Evolutionary conservation across 1,140 invertebrate genomes (phyloP).

Genomic region (Geopemphigus sp.): DNA sequence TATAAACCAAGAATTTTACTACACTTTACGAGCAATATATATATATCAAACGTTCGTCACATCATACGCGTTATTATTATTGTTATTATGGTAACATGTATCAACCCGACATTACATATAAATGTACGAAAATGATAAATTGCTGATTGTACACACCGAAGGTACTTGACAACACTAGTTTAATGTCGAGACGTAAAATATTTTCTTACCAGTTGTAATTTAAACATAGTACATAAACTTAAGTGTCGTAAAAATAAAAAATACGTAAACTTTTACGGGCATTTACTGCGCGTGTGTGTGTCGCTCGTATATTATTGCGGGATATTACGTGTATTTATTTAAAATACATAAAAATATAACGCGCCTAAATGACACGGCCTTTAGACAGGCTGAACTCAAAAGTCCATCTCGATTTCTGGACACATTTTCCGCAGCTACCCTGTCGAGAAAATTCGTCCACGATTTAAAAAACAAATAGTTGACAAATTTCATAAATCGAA

Average conservation of each 20-base stretch:
- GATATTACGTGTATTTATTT: not conserved
- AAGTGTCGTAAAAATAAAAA: slow-evolving; percentile 26
- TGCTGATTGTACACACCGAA: not conserved
- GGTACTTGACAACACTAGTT: slow-evolving; percentile 33
- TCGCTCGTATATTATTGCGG: not conserved
- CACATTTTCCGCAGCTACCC: not conserved
- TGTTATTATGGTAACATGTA: not conserved
- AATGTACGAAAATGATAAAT: slow-evolving; percentile 30
- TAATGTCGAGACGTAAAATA: slow-evolving; percentile 14
- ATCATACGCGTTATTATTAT: not conserved
- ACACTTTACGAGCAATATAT: not conserved
- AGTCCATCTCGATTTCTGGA: not conserved
- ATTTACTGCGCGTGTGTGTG: not conserved
- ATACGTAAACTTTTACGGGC: slow-evolving; percentile 10
- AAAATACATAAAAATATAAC: slow-evolving; percentile 9
- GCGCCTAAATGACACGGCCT: not conserved
- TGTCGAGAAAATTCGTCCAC: not conserved
- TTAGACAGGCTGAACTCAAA: not conserved
- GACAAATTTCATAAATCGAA: too few relatives aligned
- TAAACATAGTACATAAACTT: slow-evolving; percentile 20
- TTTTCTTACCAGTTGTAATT: slow-evolving; percentile 16
- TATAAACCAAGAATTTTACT: not conserved
- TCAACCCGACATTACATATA: slow-evolving; percentile 2
- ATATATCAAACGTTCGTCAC: not conserved
- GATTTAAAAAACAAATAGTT: not conserved